Evolutionary conservation across 1,140 invertebrate species (phyloP), one percentile per base, ranked within the genome.

Genomic region (Caenorhabditis latens): DNA sequence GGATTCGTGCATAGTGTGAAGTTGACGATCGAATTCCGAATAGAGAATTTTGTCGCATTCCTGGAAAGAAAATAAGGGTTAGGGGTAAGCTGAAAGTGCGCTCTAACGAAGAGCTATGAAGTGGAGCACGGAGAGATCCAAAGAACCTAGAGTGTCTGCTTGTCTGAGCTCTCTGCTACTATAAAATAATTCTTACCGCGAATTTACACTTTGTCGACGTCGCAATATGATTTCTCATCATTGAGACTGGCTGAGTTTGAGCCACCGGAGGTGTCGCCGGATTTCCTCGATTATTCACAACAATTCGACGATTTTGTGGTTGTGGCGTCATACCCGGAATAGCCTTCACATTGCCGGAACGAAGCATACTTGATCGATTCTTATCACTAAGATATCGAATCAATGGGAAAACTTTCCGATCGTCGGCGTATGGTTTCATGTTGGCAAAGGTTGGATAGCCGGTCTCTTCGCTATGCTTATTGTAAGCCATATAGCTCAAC

Each of bases 11-110:
- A 79, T 79, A 1, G 46, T 9, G 46, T 79, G 71, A 8, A 79
- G 71, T 1, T 79, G 46, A 24, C 71, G 71, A 79, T 79, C 71
- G 46, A 79, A 79, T 32, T 79, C 46, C 46, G 43, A 50, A n/a
- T 43, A 11, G 14, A 79, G 46, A n/a, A 24, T 2, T 24, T 53
- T 50, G 5, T 79, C 46, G n/a, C 71, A 58, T n/a, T 19, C 57
- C 16, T 14, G 16, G 57, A 21, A 53, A 16, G 9, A 9, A 53
- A 16, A 53, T 0, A 32, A 53, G 50, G 16, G 50, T 16, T 53
- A 53, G 50, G 16, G 4, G 16, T 13, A 9, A 1, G 50, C 13
- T 16, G 14, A 58, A 58, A 32, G 32, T 32, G 32, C 32, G 32
- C 32, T 32, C 32, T 32, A 32, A 32, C 32, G 32, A 58, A 58